Evolutionary conservation across 2,888 invertebrate species (phyloP).

Genomic region (Idaea straminata): DNA sequence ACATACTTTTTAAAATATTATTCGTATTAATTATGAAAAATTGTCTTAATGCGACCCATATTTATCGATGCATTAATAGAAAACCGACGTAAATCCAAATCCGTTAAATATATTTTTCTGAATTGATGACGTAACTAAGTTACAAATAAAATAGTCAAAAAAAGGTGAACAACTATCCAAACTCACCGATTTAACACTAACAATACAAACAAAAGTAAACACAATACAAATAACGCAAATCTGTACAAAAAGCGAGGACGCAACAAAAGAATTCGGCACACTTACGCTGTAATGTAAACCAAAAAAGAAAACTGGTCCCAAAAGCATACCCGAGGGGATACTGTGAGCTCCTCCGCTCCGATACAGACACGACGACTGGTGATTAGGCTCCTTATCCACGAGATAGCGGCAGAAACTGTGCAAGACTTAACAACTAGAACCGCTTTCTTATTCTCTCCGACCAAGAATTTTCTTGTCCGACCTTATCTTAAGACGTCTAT

Average conservation of each 20-base stretch:
- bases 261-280: constrained; percentile 78
- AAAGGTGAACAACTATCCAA: constrained; percentile 3
- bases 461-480: constrained; percentile 72
- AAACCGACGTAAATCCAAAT: constrained; percentile 8
- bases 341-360: constrained; percentile 71
- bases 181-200: constrained; percentile 28
- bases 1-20: not conserved
- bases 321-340: constrained; percentile 75
- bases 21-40: not conserved
- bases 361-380: constrained; percentile 79
- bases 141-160: not conserved
- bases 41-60: not conserved
- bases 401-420: constrained; percentile 80
- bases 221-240: constrained; percentile 65
- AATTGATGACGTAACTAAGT: constrained; percentile 8
- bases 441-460: constrained; percentile 77
- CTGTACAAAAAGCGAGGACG: constrained; percentile 66
- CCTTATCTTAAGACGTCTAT: constrained; percentile 71
- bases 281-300: constrained; percentile 78
- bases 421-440: constrained; percentile 80
- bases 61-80: not conserved
- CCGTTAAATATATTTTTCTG: constrained; percentile 8
- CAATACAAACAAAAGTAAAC: constrained; percentile 48
- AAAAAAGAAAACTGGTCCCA: constrained; percentile 79
- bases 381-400: constrained; percentile 79